A percentile compares a stretch with the other conserved stretches of the same genome.
Evolutionary conservation across 1,140 invertebrate genomes (phyloP).

Genomic region (Cecropterus lyciades): DNA sequence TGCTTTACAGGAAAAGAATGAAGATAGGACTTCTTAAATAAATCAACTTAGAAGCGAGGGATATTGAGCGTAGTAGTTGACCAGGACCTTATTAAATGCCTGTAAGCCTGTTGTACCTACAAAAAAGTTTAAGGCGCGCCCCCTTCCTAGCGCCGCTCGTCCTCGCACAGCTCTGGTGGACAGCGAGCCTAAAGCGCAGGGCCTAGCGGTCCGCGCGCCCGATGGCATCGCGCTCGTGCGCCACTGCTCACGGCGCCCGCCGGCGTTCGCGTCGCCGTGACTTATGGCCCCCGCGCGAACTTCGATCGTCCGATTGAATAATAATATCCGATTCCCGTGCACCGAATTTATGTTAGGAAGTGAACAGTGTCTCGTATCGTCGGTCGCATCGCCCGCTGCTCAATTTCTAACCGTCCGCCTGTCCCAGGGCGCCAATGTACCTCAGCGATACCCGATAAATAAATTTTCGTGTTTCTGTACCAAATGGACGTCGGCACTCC

Average conservation of each 20-base stretch:
- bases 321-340: constrained; percentile 80
- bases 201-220: constrained; percentile 47
- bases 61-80: too few relatives aligned
- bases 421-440: constrained; percentile 61
- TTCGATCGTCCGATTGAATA: constrained; percentile 81
- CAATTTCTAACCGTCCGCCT: constrained; percentile 63
- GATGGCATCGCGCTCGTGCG: constrained; percentile 79
- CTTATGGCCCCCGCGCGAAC: constrained; percentile 79
- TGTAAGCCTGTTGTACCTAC: too few relatives aligned
- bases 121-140: not conserved
- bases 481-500: constrained; percentile 55
- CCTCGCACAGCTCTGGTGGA: constrained; percentile 25
- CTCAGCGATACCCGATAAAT: constrained; percentile 65
- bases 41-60: too few relatives aligned
- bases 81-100: too few relatives aligned
- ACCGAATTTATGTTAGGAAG: constrained; percentile 83
- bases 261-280: constrained; percentile 78
- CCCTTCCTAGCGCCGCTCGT: constrained; percentile 1
- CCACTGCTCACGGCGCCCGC: constrained; percentile 76
- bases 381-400: constrained; percentile 61
- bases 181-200: constrained; percentile 36
- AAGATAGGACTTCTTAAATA: too few relatives aligned
- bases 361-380: constrained; percentile 76
- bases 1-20: too few relatives aligned
- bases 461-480: constrained; percentile 66